Base-by-base conservation (phyloP, 2,113 vertebrate genomes). In the Platanista minor region DNA sequence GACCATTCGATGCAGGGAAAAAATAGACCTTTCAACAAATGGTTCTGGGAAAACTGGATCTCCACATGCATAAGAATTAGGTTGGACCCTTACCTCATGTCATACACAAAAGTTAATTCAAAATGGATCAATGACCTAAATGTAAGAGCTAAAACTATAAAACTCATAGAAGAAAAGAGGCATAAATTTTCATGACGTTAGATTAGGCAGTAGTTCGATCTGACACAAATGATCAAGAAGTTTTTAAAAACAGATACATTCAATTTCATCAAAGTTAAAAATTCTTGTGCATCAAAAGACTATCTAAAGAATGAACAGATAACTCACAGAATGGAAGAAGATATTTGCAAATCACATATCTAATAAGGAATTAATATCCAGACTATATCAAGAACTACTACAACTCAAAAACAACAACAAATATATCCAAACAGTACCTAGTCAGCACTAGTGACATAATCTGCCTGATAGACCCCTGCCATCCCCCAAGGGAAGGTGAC, bases 251-350 rank as follows among this genome's bases (percentile, higher is more conserved):
- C 43, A 71, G 33, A 69, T 77, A 83, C 82, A 66, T 46, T 95
- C 29, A 8, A 74, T 49, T 46, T 31, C 6, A 59, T 75, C 31
- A 88, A 80, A 69, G 39, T 74, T 36, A 85, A 84, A 87, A 69
- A 39, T 5, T 81, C 31, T 71, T 84, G 18, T 59, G 17, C 23
- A 89, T n/a, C 36, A 85, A 96, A 75, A 84, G 14, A n/a, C 31
- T 52, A 17, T 85, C 33, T 91, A 93, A n/a, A 92, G 31, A 95
- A 33, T 84, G 33, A 90, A 94, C 82, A 94, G 20, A 31, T 27
- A 81, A 84, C 25, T 39, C 31, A 91, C 18, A 78, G 27, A 62
- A 91, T 46, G 6, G 25, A 21, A 43, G 31, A 46, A 95, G 87
- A 52, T 71, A 81, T 80, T 90, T 90, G 14, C 20, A 77, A 92